A percentile compares a stretch with the other conserved stretches of the same genome.
Conservation (phyloP, 2,888 invertebrate species). For the Cynaeus angustus region DNA sequence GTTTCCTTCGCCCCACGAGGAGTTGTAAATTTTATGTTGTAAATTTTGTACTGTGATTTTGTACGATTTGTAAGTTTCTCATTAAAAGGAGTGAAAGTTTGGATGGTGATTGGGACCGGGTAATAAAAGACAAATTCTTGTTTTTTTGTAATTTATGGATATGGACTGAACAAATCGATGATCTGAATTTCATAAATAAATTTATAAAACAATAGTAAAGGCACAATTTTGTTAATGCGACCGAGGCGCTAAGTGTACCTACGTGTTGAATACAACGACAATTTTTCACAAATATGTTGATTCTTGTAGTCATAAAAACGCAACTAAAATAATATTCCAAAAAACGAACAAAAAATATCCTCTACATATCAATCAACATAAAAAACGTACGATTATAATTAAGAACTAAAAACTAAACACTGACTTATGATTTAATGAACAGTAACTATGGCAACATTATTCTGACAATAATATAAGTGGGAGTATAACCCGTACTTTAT, state of each 20-base stretch:
- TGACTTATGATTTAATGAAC: slow-evolving; percentile 44
- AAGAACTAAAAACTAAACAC: slow-evolving; percentile 47
- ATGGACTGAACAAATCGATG: slow-evolving; percentile 40
- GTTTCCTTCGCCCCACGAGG: slow-evolving; percentile 87
- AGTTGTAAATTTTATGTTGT: slow-evolving; percentile 76
- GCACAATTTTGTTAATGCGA: slow-evolving; percentile 60
- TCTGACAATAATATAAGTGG: slow-evolving; percentile 37
- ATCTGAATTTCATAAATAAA: slow-evolving; percentile 48
- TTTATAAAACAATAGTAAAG: slow-evolving; percentile 59
- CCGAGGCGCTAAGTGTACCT: too few relatives aligned
- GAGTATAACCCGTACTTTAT: slow-evolving; percentile 36
- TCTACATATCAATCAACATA: slow-evolving; percentile 39
- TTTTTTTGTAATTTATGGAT: slow-evolving; percentile 44
- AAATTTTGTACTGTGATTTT: slow-evolving; percentile 30
- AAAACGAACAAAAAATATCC: slow-evolving; percentile 24
- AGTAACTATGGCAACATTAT: slow-evolving; percentile 49
- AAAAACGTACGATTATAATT: slow-evolving; percentile 40
- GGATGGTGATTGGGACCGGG: slow-evolving; percentile 1
- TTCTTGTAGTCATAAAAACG: slow-evolving; percentile 33
- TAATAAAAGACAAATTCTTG: slow-evolving; percentile 38
- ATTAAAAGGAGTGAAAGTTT: slow-evolving; percentile 17
- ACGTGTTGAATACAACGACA: slow-evolving; percentile 48
- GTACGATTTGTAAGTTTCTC: slow-evolving; percentile 34
- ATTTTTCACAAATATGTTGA: slow-evolving; percentile 40
- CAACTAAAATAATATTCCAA: slow-evolving; percentile 42